phyloP scores from a whole-genome alignment of 2,888 invertebrate genomes.

The Meteorus cinctellus region DNA sequence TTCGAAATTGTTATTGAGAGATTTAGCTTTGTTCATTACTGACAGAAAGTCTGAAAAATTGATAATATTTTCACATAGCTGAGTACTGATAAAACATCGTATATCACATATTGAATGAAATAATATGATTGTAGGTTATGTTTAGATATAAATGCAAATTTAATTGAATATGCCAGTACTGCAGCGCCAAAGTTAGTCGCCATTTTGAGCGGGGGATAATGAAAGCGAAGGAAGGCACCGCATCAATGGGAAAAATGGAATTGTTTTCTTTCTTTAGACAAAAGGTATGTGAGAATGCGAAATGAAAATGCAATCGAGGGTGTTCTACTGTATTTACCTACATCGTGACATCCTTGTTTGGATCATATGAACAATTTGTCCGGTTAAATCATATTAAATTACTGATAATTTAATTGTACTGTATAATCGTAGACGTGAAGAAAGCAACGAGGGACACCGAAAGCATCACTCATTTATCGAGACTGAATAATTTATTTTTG shows the following conservation, averaged over 20 bases:
- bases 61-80: not conserved
- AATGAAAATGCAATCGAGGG: not conserved
- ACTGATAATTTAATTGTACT: conserved; percentile 4
- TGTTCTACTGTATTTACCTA: not conserved
- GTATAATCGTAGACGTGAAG: not conserved
- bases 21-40: no score
- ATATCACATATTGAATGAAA: not conserved
- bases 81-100: not conserved
- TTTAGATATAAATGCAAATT: no score
- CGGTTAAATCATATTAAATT: not conserved
- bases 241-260: no score
- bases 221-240: no score
- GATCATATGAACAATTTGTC: not conserved
- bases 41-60: no score
- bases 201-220: no score
- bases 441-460: not conserved
- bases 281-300: not conserved
- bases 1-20: no score
- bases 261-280: not conserved
- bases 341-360: not conserved
- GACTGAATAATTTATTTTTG: not conserved
- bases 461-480: not conserved
- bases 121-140: no score
- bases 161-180: no score
- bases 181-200: no score